Evolutionary conservation across 2,113 vertebrate species (phyloP).

Genomic region (Eudyptes chrysolophus): DNA sequence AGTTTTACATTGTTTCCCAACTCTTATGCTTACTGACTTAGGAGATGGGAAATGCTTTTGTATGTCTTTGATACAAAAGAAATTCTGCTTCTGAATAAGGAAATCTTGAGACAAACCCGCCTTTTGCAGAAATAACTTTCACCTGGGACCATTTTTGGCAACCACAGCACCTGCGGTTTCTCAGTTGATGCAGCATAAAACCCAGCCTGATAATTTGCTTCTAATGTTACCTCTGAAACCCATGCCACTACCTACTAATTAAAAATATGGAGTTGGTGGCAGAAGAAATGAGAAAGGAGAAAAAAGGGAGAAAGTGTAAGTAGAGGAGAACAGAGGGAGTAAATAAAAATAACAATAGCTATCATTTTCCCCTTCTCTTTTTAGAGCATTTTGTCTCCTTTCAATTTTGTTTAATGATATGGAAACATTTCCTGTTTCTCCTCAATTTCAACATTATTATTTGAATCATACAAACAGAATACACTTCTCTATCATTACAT

Average conservation of each 20-base stretch:
- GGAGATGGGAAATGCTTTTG: neutral
- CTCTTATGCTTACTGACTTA: neutral
- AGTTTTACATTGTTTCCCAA: neutral
- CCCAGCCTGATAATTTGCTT: neutral
- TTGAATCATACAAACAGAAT: neutral
- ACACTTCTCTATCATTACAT: neutral
- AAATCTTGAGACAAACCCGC: neutral
- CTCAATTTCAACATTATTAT: neutral
- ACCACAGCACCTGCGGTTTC: neutral
- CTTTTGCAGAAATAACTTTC: neutral
- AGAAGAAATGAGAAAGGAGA: neutral
- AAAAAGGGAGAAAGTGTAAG: neutral
- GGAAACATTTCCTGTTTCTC: neutral
- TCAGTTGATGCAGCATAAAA: neutral
- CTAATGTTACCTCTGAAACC: neutral
- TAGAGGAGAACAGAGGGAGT: neutral
- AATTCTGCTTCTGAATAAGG: neutral
- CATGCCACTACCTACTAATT: neutral
- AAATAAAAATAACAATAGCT: neutral
- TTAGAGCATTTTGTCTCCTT: neutral
- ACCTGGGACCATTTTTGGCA: neutral
- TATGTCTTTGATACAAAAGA: neutral
- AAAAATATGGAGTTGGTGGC: neutral
- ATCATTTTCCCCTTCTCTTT: neutral
- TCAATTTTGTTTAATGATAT: neutral